Evolutionary conservation across 2,888 invertebrate species (phyloP).

Genomic region (Adineta ricciae): DNA sequence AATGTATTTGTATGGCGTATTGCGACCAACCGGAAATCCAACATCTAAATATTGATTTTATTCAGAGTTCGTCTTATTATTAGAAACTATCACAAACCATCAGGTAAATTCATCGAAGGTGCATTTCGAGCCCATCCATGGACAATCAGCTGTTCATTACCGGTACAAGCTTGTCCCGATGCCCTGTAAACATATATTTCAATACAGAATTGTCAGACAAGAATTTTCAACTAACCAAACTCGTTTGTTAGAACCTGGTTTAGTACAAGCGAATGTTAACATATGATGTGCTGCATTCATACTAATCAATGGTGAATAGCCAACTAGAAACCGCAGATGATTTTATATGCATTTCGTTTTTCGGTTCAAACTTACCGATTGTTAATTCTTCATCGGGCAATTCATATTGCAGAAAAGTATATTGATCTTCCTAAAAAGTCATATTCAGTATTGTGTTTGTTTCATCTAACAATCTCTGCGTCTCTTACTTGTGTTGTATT

Average conservation of each 20-base stretch:
- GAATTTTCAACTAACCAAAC: constrained; percentile 19
- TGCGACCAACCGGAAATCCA: constrained; percentile 78
- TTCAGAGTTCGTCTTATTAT: rapidly evolving
- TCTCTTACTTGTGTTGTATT: constrained; percentile 1
- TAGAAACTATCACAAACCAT: not conserved
- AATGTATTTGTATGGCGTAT: constrained; percentile 71
- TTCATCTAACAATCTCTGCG: not conserved
- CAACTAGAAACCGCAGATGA: no score
- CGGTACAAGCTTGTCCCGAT: constrained; percentile 3
- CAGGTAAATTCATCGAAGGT: constrained; percentile 26
- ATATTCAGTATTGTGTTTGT: not conserved
- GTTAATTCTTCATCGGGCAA: constrained; percentile 15
- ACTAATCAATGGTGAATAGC: constrained; percentile 23
- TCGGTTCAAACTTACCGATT: constrained; percentile 8
- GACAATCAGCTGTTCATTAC: constrained; percentile 24
- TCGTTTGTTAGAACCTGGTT: constrained; percentile 24
- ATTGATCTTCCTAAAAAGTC: not conserved
- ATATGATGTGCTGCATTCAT: constrained; percentile 32
- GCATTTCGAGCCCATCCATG: constrained; percentile 34
- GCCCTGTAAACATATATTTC: not conserved
- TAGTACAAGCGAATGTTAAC: constrained; percentile 29
- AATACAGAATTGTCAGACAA: not conserved
- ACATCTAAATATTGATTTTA: constrained; percentile 52
- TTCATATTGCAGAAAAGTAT: constrained; percentile 11
- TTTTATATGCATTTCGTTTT: no score